Percentiles rank a stretch among this genome's conserved stretches.
phyloP scores from a whole-genome alignment of 1,140 invertebrate species.

The Drosophila melanica region DNA sequence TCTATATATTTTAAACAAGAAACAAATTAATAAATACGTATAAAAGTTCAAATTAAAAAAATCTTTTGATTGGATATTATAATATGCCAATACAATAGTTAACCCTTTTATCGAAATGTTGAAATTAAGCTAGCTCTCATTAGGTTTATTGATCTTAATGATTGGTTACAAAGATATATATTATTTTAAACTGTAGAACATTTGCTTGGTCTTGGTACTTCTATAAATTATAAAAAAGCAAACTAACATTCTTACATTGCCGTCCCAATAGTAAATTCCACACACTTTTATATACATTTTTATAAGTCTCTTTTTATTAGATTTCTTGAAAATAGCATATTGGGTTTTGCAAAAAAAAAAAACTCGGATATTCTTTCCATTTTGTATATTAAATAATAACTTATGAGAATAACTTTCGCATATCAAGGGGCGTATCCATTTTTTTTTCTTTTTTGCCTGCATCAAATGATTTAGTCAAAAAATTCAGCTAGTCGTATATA shows the following conservation, averaged over 20 bases:
- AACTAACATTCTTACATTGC: too few relatives aligned
- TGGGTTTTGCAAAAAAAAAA: slow-evolving; percentile 42
- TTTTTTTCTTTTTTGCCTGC: slow-evolving; percentile 24
- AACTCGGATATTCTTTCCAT: slow-evolving; percentile 18
- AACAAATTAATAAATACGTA: slow-evolving; percentile 21
- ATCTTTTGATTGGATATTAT: too few relatives aligned
- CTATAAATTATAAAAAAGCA: too few relatives aligned
- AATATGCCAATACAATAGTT: too few relatives aligned
- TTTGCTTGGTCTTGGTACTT: too few relatives aligned
- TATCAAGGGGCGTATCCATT: slow-evolving; percentile 12
- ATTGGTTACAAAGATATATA: too few relatives aligned
- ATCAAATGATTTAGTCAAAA: slow-evolving; percentile 31
- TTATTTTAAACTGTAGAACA: too few relatives aligned
- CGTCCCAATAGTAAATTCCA: too few relatives aligned
- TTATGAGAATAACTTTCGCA: slow-evolving; percentile 36
- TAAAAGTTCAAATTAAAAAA: background rate
- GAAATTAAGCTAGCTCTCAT: too few relatives aligned
- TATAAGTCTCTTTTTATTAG: slow-evolving; percentile 55
- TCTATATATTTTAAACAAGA: slow-evolving; percentile 13
- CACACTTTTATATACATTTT: slow-evolving; percentile 16
- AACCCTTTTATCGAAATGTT: too few relatives aligned
- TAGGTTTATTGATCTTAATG: too few relatives aligned
- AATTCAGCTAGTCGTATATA: slow-evolving; percentile 34
- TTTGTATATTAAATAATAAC: slow-evolving; percentile 35
- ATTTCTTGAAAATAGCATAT: slow-evolving; percentile 51